These are phyloP conservation scores for Aphelocoma californica DNA, from an alignment of 2,797 vertebrate genomes.

Conservation along the genomic window DNA sequence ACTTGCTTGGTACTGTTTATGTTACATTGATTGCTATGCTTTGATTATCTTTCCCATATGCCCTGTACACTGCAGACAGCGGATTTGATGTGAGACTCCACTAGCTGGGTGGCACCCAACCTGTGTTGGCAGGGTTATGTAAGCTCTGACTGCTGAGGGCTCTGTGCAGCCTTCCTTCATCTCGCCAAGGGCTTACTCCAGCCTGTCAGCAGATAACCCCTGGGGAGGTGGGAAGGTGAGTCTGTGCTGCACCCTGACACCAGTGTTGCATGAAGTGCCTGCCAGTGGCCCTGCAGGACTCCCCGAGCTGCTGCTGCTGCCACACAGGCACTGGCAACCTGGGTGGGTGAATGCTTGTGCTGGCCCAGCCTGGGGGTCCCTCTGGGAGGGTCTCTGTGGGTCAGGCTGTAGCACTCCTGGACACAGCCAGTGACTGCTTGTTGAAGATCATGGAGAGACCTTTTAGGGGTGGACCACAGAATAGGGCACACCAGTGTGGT, in stretches of 20 bases:
- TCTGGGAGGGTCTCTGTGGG: too few species aligned
- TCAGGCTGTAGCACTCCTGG: too few species aligned
- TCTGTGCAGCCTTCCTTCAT: background rate
- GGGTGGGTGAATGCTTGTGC: too few species aligned
- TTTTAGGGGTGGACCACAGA: background rate
- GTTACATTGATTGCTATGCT: background rate
- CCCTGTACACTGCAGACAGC: background rate
- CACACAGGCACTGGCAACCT: rapidly evolving
- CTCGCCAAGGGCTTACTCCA: background rate
- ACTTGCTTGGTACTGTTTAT: background rate
- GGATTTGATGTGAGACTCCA: background rate
- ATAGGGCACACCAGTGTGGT: background rate
- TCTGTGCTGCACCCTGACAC: background rate
- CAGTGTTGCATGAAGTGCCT: background rate
- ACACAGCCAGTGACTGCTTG: background rate
- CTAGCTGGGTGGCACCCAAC: background rate
- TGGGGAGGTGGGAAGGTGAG: background rate
- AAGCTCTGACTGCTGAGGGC: background rate
- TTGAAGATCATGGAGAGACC: background rate
- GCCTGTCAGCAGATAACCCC: background rate
- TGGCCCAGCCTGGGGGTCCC: background rate
- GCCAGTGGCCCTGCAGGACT: background rate
- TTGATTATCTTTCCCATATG: background rate
- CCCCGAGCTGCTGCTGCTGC: background rate
- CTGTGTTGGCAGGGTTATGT: background rate